Evolutionary conservation across 2,888 invertebrate species (phyloP), one percentile per base, ranked within the genome.

Genomic region (Patella ulyssiponensis): DNA sequence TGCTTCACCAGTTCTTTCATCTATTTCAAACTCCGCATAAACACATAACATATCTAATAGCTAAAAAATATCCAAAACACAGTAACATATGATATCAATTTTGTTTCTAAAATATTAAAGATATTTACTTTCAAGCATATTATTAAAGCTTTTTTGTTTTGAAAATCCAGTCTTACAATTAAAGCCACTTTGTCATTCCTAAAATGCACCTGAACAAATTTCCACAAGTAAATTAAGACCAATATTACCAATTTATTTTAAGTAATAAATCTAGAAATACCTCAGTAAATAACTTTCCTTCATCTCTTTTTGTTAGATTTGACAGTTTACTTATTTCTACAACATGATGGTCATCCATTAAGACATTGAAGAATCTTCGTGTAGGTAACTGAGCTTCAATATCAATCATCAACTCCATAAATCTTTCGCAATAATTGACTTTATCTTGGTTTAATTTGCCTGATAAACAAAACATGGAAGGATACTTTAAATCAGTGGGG

Each of bases 11-110:
- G 96, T 96, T 88, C 96, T 96, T 89, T 99, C 99, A 91, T 97
- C 97, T 82, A 99, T 99, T 93, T 99, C 99, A 92, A 99, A 99
- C 79, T 96, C 94, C 0, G 97, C 95, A 92, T 99, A 99, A 91
- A 99, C 98, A 90, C 97, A 97, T 75, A 99, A 92, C 95, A 98
- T 97, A 84, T 97, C 96, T 86, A 99, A 92, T 7, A 99, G 93
- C 96, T 98, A 94, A 15, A 94, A 94, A 90, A 64, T 1, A 64
- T 4, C 64, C 20, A 64, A 44, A 7, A 44, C 44, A 44, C 1
- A 9, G 9, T 44, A 9, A 9, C 1, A 44, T 44, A 9, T 44
- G 44, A 44, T 9, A 44, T 44, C 0, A 44, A 44, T 44, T 44
- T 1, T 44, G 44, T 44, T 44, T 44, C 44, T 9, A 44, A 7